A percentile compares a stretch with the other conserved stretches of the same genome.
These are phyloP conservation scores for Laspeyria flexula DNA, from an alignment of 2,888 invertebrate genomes.

Conservation along the genomic window DNA sequence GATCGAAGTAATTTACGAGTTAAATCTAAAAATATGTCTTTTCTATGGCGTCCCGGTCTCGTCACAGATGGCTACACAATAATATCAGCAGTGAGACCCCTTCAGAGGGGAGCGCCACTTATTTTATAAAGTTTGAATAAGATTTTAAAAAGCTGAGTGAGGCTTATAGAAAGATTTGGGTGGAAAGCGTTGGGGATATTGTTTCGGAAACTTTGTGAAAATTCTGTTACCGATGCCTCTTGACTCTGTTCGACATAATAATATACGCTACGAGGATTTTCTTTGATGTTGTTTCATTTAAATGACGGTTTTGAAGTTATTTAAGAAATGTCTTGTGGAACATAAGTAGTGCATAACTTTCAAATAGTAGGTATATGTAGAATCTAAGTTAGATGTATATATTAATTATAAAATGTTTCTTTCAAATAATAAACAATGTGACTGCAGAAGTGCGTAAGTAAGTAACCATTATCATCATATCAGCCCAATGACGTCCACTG, in stretches of 20 bases:
- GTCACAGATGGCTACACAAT: slow-evolving; percentile 85
- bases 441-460: too few species aligned
- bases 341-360: too few species aligned
- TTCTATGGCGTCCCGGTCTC: slow-evolving; percentile 74
- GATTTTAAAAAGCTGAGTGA: slow-evolving; percentile 80
- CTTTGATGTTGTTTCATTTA: slow-evolving; percentile 34
- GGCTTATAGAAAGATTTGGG: slow-evolving; percentile 65
- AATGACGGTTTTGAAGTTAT: slow-evolving; percentile 23
- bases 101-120: slow-evolving; percentile 74
- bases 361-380: too few species aligned
- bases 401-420: too few species aligned
- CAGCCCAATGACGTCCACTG: too few species aligned
- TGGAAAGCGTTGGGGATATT: slow-evolving; percentile 58
- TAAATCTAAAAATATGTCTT: slow-evolving; percentile 86
- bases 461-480: too few species aligned
- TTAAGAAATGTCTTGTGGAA: slow-evolving; percentile 18
- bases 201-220: slow-evolving; percentile 57
- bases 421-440: too few species aligned
- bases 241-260: slow-evolving; percentile 32
- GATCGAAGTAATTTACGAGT: slow-evolving; percentile 83
- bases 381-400: too few species aligned
- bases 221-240: slow-evolving; percentile 40
- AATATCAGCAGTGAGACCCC: slow-evolving; percentile 72
- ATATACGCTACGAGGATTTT: slow-evolving; percentile 34
- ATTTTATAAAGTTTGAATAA: slow-evolving; percentile 85